Evolutionary conservation across 2,113 vertebrate species (phyloP).

Genomic region (Nesoenas mayeri): DNA sequence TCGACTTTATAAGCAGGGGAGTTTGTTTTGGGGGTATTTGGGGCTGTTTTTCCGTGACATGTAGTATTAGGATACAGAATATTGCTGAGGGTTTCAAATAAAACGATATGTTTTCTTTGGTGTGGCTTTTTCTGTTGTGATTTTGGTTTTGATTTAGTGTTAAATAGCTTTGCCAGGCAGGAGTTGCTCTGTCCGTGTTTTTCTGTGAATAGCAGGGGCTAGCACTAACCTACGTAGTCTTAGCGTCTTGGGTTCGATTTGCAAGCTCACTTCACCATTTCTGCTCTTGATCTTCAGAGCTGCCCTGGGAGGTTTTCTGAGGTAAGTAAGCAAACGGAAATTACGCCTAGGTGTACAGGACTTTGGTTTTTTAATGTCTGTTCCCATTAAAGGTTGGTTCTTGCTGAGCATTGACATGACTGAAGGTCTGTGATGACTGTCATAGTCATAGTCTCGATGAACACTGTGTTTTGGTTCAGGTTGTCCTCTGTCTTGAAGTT

Average conservation of each 20-base stretch:
- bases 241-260: slow-evolving; percentile 5
- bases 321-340: slow-evolving; percentile 33
- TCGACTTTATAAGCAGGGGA: background rate
- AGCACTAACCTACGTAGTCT: background rate
- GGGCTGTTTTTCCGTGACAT: background rate
- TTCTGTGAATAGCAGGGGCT: background rate
- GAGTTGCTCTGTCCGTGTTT: background rate
- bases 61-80: background rate
- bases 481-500: background rate
- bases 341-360: background rate
- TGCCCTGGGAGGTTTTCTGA: slow-evolving; percentile 34
- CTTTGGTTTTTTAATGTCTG: background rate
- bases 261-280: slow-evolving; percentile 33
- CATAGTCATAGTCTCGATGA: background rate
- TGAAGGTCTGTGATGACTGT: background rate
- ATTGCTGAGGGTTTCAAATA: background rate
- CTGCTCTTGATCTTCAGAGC: slow-evolving; percentile 63
- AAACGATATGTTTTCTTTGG: background rate
- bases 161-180: background rate
- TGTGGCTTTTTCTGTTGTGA: background rate
- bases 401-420: background rate
- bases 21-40: background rate
- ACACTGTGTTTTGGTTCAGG: background rate
- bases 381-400: background rate
- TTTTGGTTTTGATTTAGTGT: background rate